These are phyloP conservation scores for Turritopsis dohrnii DNA, from an alignment of 30 jellyfish, hydroid and myxozoan species.

Conservation along the genomic window DNA sequence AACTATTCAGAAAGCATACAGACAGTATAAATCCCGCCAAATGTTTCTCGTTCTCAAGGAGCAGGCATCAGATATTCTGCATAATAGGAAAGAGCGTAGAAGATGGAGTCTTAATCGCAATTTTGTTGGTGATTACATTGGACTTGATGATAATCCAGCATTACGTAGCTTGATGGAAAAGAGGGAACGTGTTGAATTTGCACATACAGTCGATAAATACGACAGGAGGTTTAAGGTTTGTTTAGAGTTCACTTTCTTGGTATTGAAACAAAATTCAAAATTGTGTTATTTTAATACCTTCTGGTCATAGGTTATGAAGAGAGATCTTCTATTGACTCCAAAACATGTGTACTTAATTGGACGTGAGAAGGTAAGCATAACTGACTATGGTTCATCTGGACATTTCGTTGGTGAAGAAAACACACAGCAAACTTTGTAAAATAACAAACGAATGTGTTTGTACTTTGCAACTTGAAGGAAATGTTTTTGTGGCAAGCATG, in stretches of 20 bases:
- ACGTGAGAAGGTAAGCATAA: slow-evolving; percentile 67
- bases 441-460: too few relatives aligned
- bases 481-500: too few relatives aligned
- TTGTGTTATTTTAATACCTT: background rate
- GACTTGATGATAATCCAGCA: slow-evolving; percentile 91
- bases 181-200: slow-evolving; percentile 91
- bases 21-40: slow-evolving; percentile 79
- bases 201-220: slow-evolving; percentile 80
- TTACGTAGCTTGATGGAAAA: slow-evolving; percentile 81
- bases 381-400: too few relatives aligned
- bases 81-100: slow-evolving; percentile 78
- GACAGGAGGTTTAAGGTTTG: slow-evolving; percentile 90
- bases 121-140: slow-evolving; percentile 96
- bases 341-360: slow-evolving; percentile 93
- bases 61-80: slow-evolving; percentile 86
- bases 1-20: slow-evolving; percentile 74
- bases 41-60: slow-evolving; percentile 70
- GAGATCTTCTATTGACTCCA: slow-evolving; percentile 86
- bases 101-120: slow-evolving; percentile 89
- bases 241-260: background rate
- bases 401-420: too few relatives aligned
- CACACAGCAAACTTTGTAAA: too few relatives aligned
- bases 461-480: too few relatives aligned
- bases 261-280: background rate
- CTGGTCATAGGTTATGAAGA: slow-evolving; percentile 52